phyloP scores from a whole-genome alignment of 2,797 vertebrate species.

The Thamnophis elegans region DNA sequence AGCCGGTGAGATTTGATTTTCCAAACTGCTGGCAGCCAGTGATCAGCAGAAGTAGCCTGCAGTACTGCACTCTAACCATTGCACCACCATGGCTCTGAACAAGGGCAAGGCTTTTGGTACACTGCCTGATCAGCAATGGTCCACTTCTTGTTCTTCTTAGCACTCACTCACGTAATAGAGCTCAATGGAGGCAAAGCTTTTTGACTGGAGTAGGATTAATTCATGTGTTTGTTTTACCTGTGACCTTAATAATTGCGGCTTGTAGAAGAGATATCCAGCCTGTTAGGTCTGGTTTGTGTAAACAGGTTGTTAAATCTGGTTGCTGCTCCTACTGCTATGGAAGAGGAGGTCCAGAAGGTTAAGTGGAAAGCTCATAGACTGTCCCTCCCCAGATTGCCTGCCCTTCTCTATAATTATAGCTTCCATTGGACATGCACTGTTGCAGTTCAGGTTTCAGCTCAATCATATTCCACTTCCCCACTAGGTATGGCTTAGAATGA shows the following conservation, averaged over 20 bases:
- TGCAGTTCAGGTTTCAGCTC: background rate
- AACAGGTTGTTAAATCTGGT: background rate
- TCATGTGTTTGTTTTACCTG: background rate
- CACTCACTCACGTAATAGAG: background rate
- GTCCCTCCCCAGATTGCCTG: background rate
- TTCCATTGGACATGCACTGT: background rate
- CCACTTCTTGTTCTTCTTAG: background rate
- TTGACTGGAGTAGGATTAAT: background rate
- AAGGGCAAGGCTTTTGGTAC: background rate
- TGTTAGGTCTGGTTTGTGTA: background rate
- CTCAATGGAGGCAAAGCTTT: background rate
- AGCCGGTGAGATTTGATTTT: no score
- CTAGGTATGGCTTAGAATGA: background rate
- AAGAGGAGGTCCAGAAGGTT: background rate
- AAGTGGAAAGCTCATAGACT: background rate
- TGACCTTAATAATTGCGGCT: background rate
- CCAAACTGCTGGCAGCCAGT: no score
- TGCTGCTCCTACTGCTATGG: background rate
- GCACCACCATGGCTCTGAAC: background rate
- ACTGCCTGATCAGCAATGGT: background rate
- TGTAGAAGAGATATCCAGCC: background rate
- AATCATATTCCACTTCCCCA: background rate
- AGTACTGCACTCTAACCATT: no score
- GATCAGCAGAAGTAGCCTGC: no score
- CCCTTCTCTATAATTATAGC: background rate